Base-by-base conservation (phyloP, 2,797 vertebrate genomes). In the Gouania willdenowi region DNA sequence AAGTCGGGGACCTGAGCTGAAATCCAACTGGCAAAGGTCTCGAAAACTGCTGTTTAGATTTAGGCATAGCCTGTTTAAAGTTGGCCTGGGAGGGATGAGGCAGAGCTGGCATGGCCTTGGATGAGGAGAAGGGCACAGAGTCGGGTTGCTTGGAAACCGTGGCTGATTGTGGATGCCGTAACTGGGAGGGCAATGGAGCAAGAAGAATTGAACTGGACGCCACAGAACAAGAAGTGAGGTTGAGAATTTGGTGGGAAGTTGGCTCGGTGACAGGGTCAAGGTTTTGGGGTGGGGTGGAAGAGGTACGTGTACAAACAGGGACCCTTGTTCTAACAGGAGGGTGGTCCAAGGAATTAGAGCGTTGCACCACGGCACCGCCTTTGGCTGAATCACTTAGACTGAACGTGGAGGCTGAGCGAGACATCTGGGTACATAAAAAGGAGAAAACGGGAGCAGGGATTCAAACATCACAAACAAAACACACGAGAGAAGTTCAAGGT, bases 281-380 rank as follows among this genome's bases (percentile, higher is more conserved):
- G 52, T 54, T 60, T 56, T 59, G 67, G 54, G 75, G 55, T 4
- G 6, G 63, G 68, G 49, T 83, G 74, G 71, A 79, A 39, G 68
- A 53, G 30, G 66, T 77, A 26, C 82, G 78, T 47, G 87, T 53
- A 68, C 82, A 88, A 26, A 84, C 50, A 11, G 88, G 42, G 61
- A 84, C 75, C 49, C 34, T 63, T 66, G 84, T 69, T 64, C 84
- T 87, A n/a, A 75, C 54, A 14, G 85, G 87, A 48, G 75, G 81
- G 61, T 87, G 81, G 43, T 86, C 89, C 79, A 93, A 58, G 74
- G 91, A 93, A 73, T 80, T 89, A 42, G 92, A 94, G 57, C 82
- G 54, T 65, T 92, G 91, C 65, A 92, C 87, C 58, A 67, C 55
- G 17, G 77, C 77, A 34, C 68, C 36, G 51, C 63, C 76, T 79